These are phyloP conservation scores for Anseranas semipalmata DNA, from an alignment of 2,113 vertebrate species.

Conservation along the genomic window DNA sequence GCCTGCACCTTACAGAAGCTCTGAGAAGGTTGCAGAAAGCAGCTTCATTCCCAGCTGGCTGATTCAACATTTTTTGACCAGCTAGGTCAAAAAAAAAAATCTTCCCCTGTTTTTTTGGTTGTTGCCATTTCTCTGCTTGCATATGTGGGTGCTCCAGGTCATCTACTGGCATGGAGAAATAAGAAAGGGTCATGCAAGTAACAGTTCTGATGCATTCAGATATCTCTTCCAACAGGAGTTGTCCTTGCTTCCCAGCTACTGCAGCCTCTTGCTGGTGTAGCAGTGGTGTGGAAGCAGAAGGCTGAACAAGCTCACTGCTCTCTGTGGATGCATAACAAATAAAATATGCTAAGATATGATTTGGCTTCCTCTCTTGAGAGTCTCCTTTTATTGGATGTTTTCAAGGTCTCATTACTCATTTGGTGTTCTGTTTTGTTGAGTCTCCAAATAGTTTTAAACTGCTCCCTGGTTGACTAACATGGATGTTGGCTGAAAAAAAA, in stretches of 20 bases:
- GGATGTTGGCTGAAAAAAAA: not conserved
- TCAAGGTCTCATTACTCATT: not conserved
- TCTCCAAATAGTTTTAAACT: not conserved
- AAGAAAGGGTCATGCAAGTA: not conserved
- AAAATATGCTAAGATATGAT: not conserved
- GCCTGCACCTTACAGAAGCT: conserved; percentile 34
- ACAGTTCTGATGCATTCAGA: not conserved
- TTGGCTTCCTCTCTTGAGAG: not conserved
- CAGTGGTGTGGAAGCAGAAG: not conserved
- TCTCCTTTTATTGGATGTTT: not conserved
- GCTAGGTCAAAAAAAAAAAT: not conserved
- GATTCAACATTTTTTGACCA: conserved; percentile 3
- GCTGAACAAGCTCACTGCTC: not conserved
- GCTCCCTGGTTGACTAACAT: not conserved
- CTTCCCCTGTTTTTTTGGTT: not conserved
- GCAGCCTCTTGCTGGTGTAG: not conserved
- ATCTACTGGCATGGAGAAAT: not conserved
- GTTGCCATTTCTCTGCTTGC: not conserved
- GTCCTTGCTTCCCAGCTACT: not conserved
- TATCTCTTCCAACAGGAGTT: not conserved
- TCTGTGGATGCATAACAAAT: not conserved
- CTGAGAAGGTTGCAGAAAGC: conserved; percentile 1
- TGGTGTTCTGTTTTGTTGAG: not conserved
- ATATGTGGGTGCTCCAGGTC: not conserved
- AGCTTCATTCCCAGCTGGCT: conserved; percentile 23